These are phyloP conservation scores for Cephonodes hylas DNA, from an alignment of 2,888 invertebrate species.

Conservation along the genomic window DNA sequence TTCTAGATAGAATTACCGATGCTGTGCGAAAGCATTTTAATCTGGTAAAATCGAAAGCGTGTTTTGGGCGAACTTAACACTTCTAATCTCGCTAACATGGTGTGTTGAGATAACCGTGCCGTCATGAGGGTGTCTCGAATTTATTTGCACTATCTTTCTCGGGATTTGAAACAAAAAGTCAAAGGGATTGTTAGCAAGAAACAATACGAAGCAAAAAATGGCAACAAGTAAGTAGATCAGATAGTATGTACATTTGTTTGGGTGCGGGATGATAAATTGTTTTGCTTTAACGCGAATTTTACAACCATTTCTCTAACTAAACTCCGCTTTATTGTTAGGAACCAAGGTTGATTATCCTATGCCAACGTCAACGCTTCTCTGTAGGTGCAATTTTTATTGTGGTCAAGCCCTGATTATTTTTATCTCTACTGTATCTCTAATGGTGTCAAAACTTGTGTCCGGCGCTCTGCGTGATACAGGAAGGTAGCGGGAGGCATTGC, in stretches of 20 bases:
- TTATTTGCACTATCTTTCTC: conserved; percentile 64
- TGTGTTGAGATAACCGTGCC: conserved; percentile 36
- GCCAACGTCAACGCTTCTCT: conserved; percentile 15
- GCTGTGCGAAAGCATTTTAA: conserved; percentile 25
- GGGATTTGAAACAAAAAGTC: conserved; percentile 70
- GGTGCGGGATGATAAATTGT: conserved; percentile 63
- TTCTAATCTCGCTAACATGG: conserved; percentile 54
- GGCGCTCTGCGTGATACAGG: conserved; percentile 73
- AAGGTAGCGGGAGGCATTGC: conserved; percentile 68
- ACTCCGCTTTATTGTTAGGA: neutral
- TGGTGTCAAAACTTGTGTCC: conserved; percentile 78
- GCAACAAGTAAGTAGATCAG: conserved; percentile 68
- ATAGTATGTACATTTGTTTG: conserved; percentile 69
- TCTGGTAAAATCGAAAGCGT: conserved; percentile 47
- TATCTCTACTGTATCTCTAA: conserved; percentile 68
- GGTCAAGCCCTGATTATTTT: conserved; percentile 75
- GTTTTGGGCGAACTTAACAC: conserved; percentile 55
- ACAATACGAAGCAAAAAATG: conserved; percentile 69
- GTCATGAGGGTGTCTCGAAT: conserved; percentile 49
- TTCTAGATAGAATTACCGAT: neutral
- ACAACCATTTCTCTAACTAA: conserved; percentile 4
- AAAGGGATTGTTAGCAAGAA: conserved; percentile 57
- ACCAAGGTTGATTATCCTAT: conserved; percentile 31
- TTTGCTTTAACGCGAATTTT: conserved; percentile 32
- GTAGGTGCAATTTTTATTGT: conserved; percentile 46